These are phyloP conservation scores for Slavum lentiscoides DNA, from an alignment of 2,888 invertebrate species.

Conservation along the genomic window DNA sequence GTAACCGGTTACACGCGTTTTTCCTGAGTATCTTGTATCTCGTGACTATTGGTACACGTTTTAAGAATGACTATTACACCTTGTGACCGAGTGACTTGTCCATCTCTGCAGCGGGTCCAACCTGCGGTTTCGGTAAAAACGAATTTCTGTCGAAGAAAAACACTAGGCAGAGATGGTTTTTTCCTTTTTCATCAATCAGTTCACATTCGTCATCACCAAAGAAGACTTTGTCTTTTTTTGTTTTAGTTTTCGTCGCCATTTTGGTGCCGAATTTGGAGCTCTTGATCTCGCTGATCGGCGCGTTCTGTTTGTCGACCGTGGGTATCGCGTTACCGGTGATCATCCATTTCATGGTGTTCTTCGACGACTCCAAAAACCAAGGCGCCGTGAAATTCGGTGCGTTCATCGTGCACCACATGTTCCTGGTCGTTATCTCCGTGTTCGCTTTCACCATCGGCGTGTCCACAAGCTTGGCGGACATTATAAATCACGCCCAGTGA, in stretches of 20 bases:
- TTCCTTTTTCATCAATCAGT: background rate
- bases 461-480: background rate
- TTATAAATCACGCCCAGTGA: background rate
- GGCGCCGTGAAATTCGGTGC: background rate
- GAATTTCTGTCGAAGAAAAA: too few species aligned
- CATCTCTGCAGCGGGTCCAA: too few species aligned
- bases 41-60: too few species aligned
- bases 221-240: constrained; percentile 54
- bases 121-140: too few species aligned
- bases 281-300: constrained; percentile 78
- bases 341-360: constrained; percentile 81
- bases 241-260: constrained; percentile 71
- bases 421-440: background rate
- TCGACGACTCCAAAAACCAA: constrained; percentile 65
- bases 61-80: too few species aligned
- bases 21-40: too few species aligned
- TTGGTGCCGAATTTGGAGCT: constrained; percentile 78
- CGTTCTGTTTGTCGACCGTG: constrained; percentile 82
- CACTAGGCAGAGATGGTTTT: too few species aligned
- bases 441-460: background rate
- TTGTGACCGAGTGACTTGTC: too few species aligned
- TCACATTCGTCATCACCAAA: background rate
- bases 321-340: constrained; percentile 88
- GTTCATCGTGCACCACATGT: background rate
- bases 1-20: too few species aligned